A percentile compares a stretch with the other conserved stretches of the same genome.
Evolutionary conservation across 2,113 vertebrate genomes (phyloP).

Genomic region (Zingel zingel): DNA sequence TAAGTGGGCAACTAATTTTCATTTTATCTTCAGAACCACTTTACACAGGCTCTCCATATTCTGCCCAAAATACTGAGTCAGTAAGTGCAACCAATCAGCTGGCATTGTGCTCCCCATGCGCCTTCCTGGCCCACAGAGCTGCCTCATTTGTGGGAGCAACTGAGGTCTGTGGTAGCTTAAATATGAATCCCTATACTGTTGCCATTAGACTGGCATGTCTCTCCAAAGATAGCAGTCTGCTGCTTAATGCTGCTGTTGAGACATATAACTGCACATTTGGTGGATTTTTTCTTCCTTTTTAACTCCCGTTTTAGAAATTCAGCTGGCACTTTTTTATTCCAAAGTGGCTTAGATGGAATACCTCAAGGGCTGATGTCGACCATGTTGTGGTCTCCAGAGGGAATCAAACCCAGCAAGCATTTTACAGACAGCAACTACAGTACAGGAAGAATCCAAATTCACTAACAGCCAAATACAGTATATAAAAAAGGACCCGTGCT

Average conservation of each 20-base stretch:
- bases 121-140: slow-evolving; percentile 15
- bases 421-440: slow-evolving; percentile 18
- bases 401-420: slow-evolving; percentile 12
- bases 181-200: slow-evolving; percentile 18
- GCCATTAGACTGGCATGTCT: slow-evolving; percentile 20
- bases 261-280: slow-evolving; percentile 34
- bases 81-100: slow-evolving; percentile 61
- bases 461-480: neutral
- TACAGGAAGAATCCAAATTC: neutral
- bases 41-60: slow-evolving; percentile 40
- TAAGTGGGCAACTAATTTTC: slow-evolving; percentile 57
- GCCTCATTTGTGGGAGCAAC: slow-evolving; percentile 40
- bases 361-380: slow-evolving; percentile 32
- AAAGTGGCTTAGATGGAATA: slow-evolving; percentile 40
- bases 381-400: slow-evolving; percentile 16
- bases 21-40: slow-evolving; percentile 58
- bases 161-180: slow-evolving; percentile 39
- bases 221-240: slow-evolving; percentile 38
- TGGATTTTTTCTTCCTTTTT: neutral
- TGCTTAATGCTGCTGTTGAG: slow-evolving; percentile 30
- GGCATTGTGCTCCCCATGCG: slow-evolving; percentile 45
- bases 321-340: neutral
- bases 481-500: no score
- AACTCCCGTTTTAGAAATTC: slow-evolving; percentile 10
- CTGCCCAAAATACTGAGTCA: slow-evolving; percentile 55